Base-by-base conservation (phyloP, 2,113 vertebrate genomes). In the Oceanodroma tethys region DNA sequence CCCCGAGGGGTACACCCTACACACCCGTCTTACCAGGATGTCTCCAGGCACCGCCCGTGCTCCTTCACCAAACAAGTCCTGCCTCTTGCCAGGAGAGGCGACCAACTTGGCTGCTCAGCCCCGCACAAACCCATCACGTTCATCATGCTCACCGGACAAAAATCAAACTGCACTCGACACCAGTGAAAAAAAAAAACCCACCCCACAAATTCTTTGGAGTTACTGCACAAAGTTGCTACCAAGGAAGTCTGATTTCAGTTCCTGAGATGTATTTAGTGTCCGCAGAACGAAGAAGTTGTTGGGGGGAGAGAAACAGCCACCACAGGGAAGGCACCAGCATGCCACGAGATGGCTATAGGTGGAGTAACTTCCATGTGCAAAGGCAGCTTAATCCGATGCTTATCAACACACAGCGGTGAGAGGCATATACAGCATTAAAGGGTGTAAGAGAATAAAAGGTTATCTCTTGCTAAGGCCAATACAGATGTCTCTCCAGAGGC, bases 1-100 rank as follows among this genome's bases (percentile, higher is more conserved):
- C 26, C 20, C 3, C 0, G 0, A 45, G 13, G 19, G 25, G 30
- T 5, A 78, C 15, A 53, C 22, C 7, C 74, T 36, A n/a, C 0
- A 0, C 26, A 22, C 36, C 21, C 2, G 0, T 38, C 23, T 58
- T 42, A 34, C 15, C 22, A 59, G 1, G 0, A 52, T 11, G 9
- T 80, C 36, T 53, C 25, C 15, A 6, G 8, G 36, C 13, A 43
- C 19, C 56, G 36, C 23, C 62, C 5, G 2, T 7, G 7, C 4
- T 81, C 14, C n/a, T 52, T n/a, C 45, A 53, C 34, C 34, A 62
- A 73, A 15, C 7, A 60, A 53, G 25, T 79, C 40, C 15, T 13
- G 15, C 3, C 17, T 74, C 72, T 40, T 55, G 27, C 25, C 3
- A 18, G 59, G 6, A 81, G 32, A 89, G 53, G 40, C 0, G 0